Evolutionary conservation across 1,140 invertebrate genomes (phyloP).

Genomic region (Bombus haemorrhoidalis): DNA sequence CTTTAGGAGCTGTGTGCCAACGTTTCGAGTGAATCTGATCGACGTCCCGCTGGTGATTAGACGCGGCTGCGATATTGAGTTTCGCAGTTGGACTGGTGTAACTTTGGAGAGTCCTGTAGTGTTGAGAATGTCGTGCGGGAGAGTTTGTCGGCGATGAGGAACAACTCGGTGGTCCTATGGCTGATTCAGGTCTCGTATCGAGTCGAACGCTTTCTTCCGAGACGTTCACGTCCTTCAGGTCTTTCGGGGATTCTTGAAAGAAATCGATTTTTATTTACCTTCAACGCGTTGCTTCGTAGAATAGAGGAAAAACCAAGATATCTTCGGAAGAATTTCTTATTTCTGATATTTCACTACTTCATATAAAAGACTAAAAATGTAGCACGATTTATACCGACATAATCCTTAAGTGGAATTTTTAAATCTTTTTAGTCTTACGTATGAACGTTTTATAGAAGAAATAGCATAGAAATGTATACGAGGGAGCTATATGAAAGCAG

Average conservation of each 20-base stretch:
- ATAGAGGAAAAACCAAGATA: background rate
- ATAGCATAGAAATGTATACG: background rate
- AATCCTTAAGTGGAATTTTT: background rate
- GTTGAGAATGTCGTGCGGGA: slow-evolving; percentile 75
- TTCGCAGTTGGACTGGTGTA: slow-evolving; percentile 74
- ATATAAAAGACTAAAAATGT: background rate
- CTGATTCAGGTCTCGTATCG: slow-evolving; percentile 63
- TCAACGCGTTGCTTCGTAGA: too few relatives aligned
- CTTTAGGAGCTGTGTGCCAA: slow-evolving; percentile 85
- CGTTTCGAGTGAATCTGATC: slow-evolving; percentile 80
- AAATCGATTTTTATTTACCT: slow-evolving; percentile 25
- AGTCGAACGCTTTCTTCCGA: slow-evolving; percentile 59
- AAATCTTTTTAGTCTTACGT: background rate
- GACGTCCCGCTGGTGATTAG: slow-evolving; percentile 72
- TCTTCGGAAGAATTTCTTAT: background rate
- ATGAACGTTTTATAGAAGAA: background rate
- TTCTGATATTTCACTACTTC: background rate
- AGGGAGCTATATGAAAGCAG: background rate
- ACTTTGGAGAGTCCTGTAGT: slow-evolving; percentile 78
- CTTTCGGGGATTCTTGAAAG: slow-evolving; percentile 65
- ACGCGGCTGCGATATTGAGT: slow-evolving; percentile 70
- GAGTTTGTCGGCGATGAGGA: slow-evolving; percentile 76
- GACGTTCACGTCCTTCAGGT: slow-evolving; percentile 55
- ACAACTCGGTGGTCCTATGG: slow-evolving; percentile 65
- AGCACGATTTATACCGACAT: background rate